Conservation (phyloP, 2,888 invertebrate genomes). For the Leptura quadrifasciata region DNA sequence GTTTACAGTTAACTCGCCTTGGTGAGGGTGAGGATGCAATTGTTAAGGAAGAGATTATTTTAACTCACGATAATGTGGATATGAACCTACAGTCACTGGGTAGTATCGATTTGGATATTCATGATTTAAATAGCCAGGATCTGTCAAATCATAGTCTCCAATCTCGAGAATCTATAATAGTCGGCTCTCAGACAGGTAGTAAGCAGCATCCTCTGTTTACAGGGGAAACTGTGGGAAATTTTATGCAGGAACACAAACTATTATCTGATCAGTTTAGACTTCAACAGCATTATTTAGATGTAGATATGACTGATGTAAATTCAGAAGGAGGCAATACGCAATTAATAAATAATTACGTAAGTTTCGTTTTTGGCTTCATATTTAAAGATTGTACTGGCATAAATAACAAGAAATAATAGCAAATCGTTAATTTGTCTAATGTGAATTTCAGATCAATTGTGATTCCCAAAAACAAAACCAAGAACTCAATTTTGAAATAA, state of each 20-base stretch:
- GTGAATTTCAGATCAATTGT: constrained; percentile 35
- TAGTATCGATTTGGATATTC: constrained; percentile 68
- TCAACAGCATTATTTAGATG: constrained; percentile 58
- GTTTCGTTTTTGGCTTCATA: constrained; percentile 19
- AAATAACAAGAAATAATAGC: constrained; percentile 11
- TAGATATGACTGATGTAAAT: constrained; percentile 48
- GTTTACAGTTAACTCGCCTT: constrained; percentile 64
- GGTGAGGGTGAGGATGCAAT: constrained; percentile 66
- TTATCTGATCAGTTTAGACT: constrained; percentile 63
- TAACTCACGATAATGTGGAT: constrained; percentile 65
- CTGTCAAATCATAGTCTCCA: constrained; percentile 68
- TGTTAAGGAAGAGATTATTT: constrained; percentile 68
- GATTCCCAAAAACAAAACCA: constrained; percentile 27
- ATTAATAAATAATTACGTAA: constrained; percentile 48
- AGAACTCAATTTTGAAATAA: constrained; percentile 32
- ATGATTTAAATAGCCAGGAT: constrained; percentile 68
- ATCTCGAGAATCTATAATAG: constrained; percentile 62
- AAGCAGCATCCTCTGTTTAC: constrained; percentile 59
- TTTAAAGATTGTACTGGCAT: constrained; percentile 36
- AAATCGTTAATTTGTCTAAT: background rate
- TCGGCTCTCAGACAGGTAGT: constrained; percentile 58
- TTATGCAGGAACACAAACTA: constrained; percentile 66
- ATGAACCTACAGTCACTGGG: constrained; percentile 67
- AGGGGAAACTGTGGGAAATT: constrained; percentile 66
- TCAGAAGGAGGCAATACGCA: constrained; percentile 32